Base-by-base conservation (phyloP, 2,797 vertebrate species). In the Arremon brunneinucha region DNA sequence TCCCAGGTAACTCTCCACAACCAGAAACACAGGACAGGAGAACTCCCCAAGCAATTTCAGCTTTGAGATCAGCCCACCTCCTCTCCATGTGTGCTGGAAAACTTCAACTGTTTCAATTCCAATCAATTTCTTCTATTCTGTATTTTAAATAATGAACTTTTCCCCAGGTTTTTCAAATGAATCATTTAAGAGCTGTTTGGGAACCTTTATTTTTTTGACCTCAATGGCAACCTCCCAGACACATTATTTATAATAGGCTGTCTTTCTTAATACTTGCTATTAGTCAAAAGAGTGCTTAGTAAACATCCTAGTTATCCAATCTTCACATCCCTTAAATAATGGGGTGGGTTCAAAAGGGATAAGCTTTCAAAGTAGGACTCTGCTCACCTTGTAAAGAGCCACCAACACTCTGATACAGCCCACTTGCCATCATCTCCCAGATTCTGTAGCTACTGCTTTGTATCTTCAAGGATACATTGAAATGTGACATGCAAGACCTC, bases 211-310 rank as follows among this genome's bases (percentile, higher is more conserved):
- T 75, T 90, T 81, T 83, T 59, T 87, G 1, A 93, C 81, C 78
- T 91, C 64, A 55, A 18, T 41, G 53, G 44, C 85, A 93, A 63
- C 24, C 76, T 90, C 76, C 59, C 55, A 94, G 75, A 89, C 50
- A 78, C 34, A 84, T 86, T 75, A 88, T 84, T 89, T 92, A 41
- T 84, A 91, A 94, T 52, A 83, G 59, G 85, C 17, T 74, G 19
- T 41, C 67, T 83, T 72, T 90, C 80, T 83, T 87, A 92, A 89
- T 39, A 79, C 64, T 89, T 85, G 50, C 65, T 89, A 78, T 87
- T 87, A 80, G 79, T 86, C 93, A 87, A 92, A 89, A 94, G 75
- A 65, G 27, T 32, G 34, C 77, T 87, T 83, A 69, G 43, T 63
- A 77, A 94, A 95, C 63, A 95, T 62, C 47, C 77, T 6, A 91